Evolutionary conservation across 2,113 vertebrate genomes (phyloP).

Genomic region (Pelvicachromis taeniatus): DNA sequence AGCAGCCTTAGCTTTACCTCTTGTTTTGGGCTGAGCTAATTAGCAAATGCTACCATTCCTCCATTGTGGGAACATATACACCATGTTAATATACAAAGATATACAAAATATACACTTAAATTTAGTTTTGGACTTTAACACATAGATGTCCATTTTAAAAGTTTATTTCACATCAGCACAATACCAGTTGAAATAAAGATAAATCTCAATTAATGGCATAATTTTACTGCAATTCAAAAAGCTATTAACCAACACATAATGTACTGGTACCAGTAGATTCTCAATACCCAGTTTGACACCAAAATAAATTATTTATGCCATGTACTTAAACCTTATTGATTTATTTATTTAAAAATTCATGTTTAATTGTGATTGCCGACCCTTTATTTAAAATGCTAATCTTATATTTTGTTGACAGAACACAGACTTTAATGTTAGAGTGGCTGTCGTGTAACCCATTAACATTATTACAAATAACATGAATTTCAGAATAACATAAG

Average conservation of each 20-base stretch:
- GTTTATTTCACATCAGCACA: background rate
- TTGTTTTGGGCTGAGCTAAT: background rate
- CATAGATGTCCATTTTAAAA: background rate
- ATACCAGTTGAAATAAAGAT: background rate
- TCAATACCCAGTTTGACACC: background rate
- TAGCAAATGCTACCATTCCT: background rate
- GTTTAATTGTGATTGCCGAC: accelerated
- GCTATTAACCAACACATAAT: background rate
- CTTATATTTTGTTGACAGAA: background rate
- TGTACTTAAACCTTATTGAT: background rate
- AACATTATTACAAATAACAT: background rate
- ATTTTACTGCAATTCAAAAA: background rate
- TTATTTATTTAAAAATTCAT: background rate
- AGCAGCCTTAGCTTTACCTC: background rate
- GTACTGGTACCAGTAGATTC: background rate
- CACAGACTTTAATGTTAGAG: background rate
- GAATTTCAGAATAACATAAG: background rate
- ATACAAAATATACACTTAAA: background rate
- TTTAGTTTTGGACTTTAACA: background rate
- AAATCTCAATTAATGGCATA: accelerated
- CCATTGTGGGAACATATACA: background rate
- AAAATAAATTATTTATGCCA: background rate
- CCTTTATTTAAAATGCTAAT: background rate
- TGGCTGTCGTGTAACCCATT: background rate
- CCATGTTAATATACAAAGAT: background rate